Evolutionary conservation across 2,888 invertebrate genomes (phyloP).

Genomic region (Parasteatoda lunata): DNA sequence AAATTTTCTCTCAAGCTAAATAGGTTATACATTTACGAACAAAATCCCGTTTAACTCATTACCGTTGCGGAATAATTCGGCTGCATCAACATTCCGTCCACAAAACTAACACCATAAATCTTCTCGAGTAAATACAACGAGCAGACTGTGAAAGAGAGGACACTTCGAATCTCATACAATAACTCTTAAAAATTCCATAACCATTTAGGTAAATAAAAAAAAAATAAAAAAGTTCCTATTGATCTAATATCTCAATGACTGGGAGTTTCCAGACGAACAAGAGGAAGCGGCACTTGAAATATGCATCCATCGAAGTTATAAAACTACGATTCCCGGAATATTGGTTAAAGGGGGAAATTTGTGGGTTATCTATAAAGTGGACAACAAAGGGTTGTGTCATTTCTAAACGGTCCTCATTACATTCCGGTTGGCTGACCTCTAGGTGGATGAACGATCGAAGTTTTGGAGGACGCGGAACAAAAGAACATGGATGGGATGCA

Average conservation of each 20-base stretch:
- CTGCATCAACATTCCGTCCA: no score
- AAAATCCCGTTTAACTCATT: neutral
- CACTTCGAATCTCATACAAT: neutral
- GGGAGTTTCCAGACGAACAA: neutral
- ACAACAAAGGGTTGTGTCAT: conserved; percentile 20
- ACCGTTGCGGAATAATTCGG: neutral
- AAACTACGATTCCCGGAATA: conserved; percentile 17
- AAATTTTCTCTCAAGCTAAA: neutral
- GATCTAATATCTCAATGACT: neutral
- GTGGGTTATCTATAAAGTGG: conserved; percentile 10
- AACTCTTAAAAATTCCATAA: neutral
- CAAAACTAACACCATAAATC: no score
- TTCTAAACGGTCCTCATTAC: conserved; percentile 39
- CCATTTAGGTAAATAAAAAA: neutral
- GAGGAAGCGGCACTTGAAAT: conserved; percentile 2
- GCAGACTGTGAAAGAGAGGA: no score
- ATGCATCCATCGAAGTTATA: neutral
- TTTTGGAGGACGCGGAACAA: conserved; percentile 19
- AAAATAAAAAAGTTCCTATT: neutral
- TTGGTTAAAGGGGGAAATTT: conserved; percentile 25
- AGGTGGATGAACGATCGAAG: conserved; percentile 25
- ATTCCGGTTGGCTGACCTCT: conserved; percentile 39
- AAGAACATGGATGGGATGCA: conserved; percentile 17
- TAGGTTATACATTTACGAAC: neutral
- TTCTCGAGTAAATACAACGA: no score